Evolutionary conservation across 1,140 invertebrate species (phyloP), one percentile per base, ranked within the genome.

Genomic region (Lepidostoma basale): DNA sequence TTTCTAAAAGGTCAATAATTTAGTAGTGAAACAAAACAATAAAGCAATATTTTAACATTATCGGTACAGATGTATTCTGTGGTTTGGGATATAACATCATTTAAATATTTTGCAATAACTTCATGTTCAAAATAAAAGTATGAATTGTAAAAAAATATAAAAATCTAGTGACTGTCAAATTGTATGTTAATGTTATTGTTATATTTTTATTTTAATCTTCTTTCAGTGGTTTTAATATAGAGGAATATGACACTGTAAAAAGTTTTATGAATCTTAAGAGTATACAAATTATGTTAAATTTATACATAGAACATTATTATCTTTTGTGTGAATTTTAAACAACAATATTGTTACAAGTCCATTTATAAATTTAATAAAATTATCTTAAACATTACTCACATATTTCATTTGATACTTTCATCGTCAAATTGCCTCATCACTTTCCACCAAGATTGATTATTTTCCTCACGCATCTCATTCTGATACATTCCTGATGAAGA

Each of bases 1-100:
- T 56, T 56, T 49, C 23, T n/a, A 49, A 25, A 49, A 23, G 12
- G 10, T 23, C 45, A 23, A 23, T 49, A 49, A 28, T 25, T 47
- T 56, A 36, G 28, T 56, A 33, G 52, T 33, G 26, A 49, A 49
- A 25, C 45, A 56, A 56, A 56, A 56, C 52, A 33, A 22, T 36
- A 23, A 60, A 60, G 56, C 56, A 60, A 60, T 60, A 60, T 60
- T 60, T 60, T 10, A 59, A 42, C 56, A 60, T 36, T 60, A 60
- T 60, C 56, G 42, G 36, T 40, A 40, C 56, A 42, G 39, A 44
- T 42, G 22, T 60, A 60, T 42, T 14, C 10, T 42, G 25, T 26
- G 30, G 42, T 60, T 14, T 12, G 45, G 45, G 16, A 54, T 4
- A 42, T 59, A 10, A 42, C 23, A 40, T 60, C 56, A 44, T 42